These are phyloP conservation scores for Dicyrtomina minuta DNA, from an alignment of 2,888 invertebrate species.

Conservation along the genomic window DNA sequence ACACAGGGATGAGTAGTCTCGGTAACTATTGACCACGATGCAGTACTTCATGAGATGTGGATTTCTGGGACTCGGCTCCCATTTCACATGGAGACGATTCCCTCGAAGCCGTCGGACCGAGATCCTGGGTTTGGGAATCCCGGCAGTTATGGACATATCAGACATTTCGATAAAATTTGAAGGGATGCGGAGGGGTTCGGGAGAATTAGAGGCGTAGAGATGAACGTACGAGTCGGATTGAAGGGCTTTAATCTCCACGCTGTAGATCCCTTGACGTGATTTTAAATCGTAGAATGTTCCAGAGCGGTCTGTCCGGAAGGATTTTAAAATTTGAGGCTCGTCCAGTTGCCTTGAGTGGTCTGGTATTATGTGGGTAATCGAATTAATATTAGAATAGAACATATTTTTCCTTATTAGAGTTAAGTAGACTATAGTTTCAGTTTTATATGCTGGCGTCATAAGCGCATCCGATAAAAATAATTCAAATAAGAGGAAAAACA, in stretches of 20 bases:
- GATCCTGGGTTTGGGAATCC: constrained; percentile 38
- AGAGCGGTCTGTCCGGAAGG: constrained; percentile 52
- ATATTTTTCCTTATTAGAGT: too few species aligned
- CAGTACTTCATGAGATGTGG: constrained; percentile 62
- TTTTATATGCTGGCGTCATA: too few species aligned
- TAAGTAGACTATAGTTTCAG: too few species aligned
- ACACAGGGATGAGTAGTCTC: constrained; percentile 60
- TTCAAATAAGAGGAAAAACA: not conserved
- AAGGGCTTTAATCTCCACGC: constrained; percentile 52
- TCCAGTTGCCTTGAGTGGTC: not conserved
- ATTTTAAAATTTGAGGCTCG: constrained; percentile 37
- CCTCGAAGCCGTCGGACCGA: constrained; percentile 46
- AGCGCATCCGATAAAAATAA: constrained; percentile 24
- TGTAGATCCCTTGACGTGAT: constrained; percentile 51
- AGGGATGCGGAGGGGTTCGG: constrained; percentile 11
- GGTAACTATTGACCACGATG: constrained; percentile 59
- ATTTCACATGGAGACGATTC: constrained; percentile 49
- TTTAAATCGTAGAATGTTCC: constrained; percentile 46
- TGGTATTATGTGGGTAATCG: constrained; percentile 26
- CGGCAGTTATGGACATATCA: not conserved
- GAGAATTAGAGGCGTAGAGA: constrained; percentile 45
- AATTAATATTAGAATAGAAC: too few species aligned
- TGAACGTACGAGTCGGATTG: constrained; percentile 54
- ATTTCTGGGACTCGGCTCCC: constrained; percentile 58
- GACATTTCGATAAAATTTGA: constrained; percentile 27